phyloP scores from a whole-genome alignment of 1,140 invertebrate species.

The Conus betulinus region DNA sequence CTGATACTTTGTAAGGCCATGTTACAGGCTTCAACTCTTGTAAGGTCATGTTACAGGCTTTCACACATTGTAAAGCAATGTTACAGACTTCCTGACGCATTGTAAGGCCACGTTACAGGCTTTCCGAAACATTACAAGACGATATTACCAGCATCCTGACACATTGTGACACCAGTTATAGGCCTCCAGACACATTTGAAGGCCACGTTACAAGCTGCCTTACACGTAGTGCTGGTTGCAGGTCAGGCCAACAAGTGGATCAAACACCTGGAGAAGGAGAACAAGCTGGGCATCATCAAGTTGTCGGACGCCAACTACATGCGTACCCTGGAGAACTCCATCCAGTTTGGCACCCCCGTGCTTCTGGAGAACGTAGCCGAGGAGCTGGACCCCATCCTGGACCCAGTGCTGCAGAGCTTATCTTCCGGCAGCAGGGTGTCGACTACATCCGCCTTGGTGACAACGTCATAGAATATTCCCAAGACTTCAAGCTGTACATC shows the following conservation, averaged over 20 bases:
- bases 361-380: constrained; percentile 75
- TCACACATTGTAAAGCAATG: too few relatives aligned
- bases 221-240: not conserved
- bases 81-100: too few relatives aligned
- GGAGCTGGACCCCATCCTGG: constrained; percentile 75
- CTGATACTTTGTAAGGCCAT: too few relatives aligned
- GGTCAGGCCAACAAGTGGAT: constrained; percentile 84
- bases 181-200: too few relatives aligned
- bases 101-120: too few relatives aligned
- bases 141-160: too few relatives aligned
- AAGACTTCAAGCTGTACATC: constrained; percentile 72
- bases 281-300: constrained; percentile 65
- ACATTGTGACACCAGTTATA: too few relatives aligned
- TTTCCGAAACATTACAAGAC: too few relatives aligned
- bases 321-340: constrained; percentile 73
- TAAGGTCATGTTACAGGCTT: too few relatives aligned
- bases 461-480: constrained; percentile 74
- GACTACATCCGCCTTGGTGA: constrained; percentile 75
- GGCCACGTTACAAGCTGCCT: too few relatives aligned
- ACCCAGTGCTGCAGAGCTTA: constrained; percentile 74
- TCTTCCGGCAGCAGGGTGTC: constrained; percentile 74
- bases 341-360: constrained; percentile 75
- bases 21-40: too few relatives aligned
- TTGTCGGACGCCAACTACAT: constrained; percentile 65
- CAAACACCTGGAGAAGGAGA: constrained; percentile 85